A percentile compares a stretch with the other conserved stretches of the same genome.
Evolutionary conservation across 2,888 invertebrate species (phyloP).

Genomic region (Selenia dentaria): DNA sequence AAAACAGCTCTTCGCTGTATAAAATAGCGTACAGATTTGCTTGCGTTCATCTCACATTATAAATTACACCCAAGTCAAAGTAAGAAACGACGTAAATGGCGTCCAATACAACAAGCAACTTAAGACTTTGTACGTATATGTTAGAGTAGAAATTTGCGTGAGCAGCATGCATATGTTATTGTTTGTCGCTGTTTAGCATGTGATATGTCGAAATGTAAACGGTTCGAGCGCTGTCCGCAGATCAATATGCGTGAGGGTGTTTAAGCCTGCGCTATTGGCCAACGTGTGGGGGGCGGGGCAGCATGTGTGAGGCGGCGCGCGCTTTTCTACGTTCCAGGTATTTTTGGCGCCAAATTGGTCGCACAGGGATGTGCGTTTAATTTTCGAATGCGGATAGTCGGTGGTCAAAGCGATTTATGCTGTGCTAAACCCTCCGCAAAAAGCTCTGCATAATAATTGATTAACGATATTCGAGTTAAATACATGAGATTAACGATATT

Average conservation of each 20-base stretch:
- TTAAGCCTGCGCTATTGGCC: constrained; percentile 78
- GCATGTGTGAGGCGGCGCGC: constrained; percentile 71
- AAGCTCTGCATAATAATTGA: too few species aligned
- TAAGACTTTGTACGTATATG: not conserved
- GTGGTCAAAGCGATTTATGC: too few species aligned
- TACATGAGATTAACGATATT: too few species aligned
- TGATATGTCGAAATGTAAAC: constrained; percentile 84
- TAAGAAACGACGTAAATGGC: constrained; percentile 38
- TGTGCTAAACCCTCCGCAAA: too few species aligned
- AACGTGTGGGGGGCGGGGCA: constrained; percentile 75
- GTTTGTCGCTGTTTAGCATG: constrained; percentile 82
- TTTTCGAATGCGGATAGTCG: constrained; percentile 49
- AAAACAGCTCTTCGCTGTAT: not conserved
- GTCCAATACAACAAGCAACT: constrained; percentile 18
- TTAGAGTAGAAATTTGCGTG: constrained; percentile 45
- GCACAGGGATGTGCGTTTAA: constrained; percentile 41
- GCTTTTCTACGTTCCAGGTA: constrained; percentile 58
- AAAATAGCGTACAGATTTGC: constrained; percentile 30
- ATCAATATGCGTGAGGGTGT: constrained; percentile 84
- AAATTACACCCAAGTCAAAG: constrained; percentile 52
- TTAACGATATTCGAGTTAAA: too few species aligned
- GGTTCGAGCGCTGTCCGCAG: constrained; percentile 80
- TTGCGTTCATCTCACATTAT: constrained; percentile 41
- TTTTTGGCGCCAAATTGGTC: constrained; percentile 78
- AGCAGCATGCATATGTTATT: constrained; percentile 64